These are phyloP conservation scores for Orcinus orca DNA, from an alignment of 2,113 vertebrate species.

Conservation along the genomic window DNA sequence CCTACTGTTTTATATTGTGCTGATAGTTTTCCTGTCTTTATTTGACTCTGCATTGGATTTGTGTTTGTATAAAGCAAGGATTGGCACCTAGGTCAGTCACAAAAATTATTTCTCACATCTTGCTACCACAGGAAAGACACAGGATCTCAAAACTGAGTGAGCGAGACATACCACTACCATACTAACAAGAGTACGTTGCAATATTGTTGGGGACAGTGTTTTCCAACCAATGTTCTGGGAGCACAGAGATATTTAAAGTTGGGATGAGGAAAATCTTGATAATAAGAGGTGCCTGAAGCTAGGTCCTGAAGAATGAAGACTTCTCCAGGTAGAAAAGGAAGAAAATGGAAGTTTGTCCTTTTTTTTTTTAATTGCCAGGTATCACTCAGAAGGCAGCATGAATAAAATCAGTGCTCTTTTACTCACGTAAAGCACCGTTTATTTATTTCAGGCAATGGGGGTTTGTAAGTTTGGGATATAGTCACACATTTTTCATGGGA, in stretches of 20 bases:
- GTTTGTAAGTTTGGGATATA: not conserved
- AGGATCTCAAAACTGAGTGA: not conserved
- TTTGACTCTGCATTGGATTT: not conserved
- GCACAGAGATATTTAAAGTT: not conserved
- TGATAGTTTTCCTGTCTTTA: not conserved
- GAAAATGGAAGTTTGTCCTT: too few species aligned
- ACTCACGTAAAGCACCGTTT: not conserved
- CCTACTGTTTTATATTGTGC: not conserved
- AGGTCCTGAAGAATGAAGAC: not conserved
- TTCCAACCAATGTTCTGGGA: not conserved
- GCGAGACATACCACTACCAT: not conserved
- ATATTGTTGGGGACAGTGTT: not conserved
- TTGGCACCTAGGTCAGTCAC: not conserved
- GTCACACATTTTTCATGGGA: not conserved
- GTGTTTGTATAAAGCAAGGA: not conserved
- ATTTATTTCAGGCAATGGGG: not conserved
- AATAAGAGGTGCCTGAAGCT: not conserved
- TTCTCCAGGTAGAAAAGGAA: not conserved
- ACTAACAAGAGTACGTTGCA: not conserved
- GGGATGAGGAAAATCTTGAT: not conserved
- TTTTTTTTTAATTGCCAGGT: not conserved
- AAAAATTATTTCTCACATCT: not conserved
- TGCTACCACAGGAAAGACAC: not conserved
- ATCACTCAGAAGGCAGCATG: not conserved
- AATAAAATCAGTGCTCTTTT: not conserved